Percentiles rank a stretch among this genome's conserved stretches.
phyloP scores from a whole-genome alignment of 1,140 invertebrate species.

The Drosophila sp. region DNA sequence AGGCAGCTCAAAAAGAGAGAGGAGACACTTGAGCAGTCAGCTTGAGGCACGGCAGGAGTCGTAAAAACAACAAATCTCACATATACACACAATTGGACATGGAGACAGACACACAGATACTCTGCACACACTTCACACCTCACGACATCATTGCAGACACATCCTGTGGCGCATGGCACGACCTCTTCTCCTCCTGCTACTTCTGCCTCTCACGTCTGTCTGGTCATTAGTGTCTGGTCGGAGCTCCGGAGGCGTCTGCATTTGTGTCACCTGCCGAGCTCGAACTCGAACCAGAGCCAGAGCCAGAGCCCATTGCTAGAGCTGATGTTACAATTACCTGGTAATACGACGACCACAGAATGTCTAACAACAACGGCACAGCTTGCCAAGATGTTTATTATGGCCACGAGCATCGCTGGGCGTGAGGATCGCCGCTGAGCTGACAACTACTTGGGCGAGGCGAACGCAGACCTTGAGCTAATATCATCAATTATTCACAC shows the following conservation, averaged over 20 bases:
- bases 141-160: constrained; percentile 59
- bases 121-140: constrained; percentile 37
- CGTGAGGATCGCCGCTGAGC: constrained; percentile 16
- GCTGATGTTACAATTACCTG: constrained; percentile 75
- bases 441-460: constrained; percentile 26
- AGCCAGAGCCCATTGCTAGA: constrained; percentile 24
- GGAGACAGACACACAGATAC: constrained; percentile 11
- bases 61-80: constrained; percentile 33
- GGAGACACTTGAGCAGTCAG: constrained; percentile 24
- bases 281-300: too few relatives aligned
- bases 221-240: constrained; percentile 70
- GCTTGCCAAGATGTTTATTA: constrained; percentile 28
- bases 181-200: constrained; percentile 30
- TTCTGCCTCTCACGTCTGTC: constrained; percentile 12
- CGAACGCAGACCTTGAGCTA: neutral
- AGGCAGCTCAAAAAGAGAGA: constrained; percentile 34
- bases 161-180: constrained; percentile 80
- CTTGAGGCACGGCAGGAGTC: constrained; percentile 63
- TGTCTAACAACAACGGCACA: constrained; percentile 63
- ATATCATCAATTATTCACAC: constrained; percentile 42
- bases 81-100: constrained; percentile 36
- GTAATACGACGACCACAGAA: constrained; percentile 76
- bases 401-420: neutral
- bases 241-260: constrained; percentile 58
- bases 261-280: constrained; percentile 70